Conservation (phyloP, 2,113 vertebrate genomes). For the Cettia cetti region DNA sequence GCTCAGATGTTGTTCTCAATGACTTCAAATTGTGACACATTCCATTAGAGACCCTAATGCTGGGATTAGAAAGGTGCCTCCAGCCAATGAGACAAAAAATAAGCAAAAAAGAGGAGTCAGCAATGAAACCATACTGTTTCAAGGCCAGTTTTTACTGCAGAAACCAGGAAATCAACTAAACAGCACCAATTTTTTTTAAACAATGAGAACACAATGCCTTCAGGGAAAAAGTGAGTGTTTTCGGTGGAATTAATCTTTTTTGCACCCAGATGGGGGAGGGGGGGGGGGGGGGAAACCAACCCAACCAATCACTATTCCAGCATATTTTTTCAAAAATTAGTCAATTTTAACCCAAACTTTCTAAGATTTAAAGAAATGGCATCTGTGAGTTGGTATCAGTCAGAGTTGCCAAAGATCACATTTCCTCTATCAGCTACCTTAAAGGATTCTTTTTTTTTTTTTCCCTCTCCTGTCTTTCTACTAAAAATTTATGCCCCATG, state of each 20-base stretch:
- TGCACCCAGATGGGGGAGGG: accelerated
- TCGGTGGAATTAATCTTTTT: neutral
- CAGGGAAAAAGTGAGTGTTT: neutral
- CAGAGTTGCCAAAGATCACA: neutral
- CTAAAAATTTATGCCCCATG: neutral
- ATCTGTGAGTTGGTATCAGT: neutral
- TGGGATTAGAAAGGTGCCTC: neutral
- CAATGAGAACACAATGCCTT: neutral
- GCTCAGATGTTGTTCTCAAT: neutral
- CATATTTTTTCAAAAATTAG: neutral
- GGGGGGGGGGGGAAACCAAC: accelerated
- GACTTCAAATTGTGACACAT: neutral
- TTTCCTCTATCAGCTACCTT: neutral
- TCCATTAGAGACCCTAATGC: neutral
- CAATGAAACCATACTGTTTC: neutral
- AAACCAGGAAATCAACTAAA: neutral
- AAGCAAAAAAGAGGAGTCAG: neutral
- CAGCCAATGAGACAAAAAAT: neutral
- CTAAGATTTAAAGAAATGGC: neutral
- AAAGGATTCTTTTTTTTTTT: neutral
- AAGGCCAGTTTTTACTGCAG: neutral
- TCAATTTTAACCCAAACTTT: neutral
- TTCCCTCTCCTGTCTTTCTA: neutral
- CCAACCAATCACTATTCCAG: neutral
- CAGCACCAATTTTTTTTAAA: neutral